phyloP scores from a whole-genome alignment of 2,888 invertebrate genomes.

The Agonopterix heracliana region DNA sequence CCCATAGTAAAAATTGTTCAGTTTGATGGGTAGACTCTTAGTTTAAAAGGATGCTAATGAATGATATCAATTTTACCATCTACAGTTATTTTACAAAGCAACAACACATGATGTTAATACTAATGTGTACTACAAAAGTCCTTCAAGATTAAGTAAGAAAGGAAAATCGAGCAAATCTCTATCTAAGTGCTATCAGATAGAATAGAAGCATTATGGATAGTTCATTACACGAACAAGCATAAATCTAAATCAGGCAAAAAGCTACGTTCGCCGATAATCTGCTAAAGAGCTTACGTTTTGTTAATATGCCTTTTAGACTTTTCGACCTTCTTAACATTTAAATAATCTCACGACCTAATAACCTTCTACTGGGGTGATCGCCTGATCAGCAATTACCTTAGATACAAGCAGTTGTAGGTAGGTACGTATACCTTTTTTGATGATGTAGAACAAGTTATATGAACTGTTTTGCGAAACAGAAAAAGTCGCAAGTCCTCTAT shows the following conservation, averaged over 20 bases:
- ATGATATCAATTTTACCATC: too few species aligned
- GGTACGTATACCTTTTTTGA: background rate
- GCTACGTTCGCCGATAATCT: slow-evolving; percentile 57
- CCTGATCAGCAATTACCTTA: too few species aligned
- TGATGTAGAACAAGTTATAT: background rate
- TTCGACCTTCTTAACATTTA: slow-evolving; percentile 18
- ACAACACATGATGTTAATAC: too few species aligned
- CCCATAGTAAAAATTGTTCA: too few species aligned
- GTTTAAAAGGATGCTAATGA: too few species aligned
- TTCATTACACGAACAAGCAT: slow-evolving; percentile 48
- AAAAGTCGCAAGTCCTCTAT: background rate
- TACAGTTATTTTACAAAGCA: too few species aligned
- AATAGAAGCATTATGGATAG: slow-evolving; percentile 31
- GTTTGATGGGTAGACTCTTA: too few species aligned
- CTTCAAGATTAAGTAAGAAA: too few species aligned
- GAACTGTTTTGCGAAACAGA: background rate
- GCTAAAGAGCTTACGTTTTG: slow-evolving; percentile 53
- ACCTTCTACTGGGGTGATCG: too few species aligned
- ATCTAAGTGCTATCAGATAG: too few species aligned
- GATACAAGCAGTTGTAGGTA: background rate
- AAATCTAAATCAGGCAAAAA: slow-evolving; percentile 58
- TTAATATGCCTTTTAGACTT: slow-evolving; percentile 28
- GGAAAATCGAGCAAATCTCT: too few species aligned
- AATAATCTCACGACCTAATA: background rate
- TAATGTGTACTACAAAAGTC: too few species aligned